Evolutionary conservation across 2,113 vertebrate species (phyloP).

Genomic region (Barbus barbus): DNA sequence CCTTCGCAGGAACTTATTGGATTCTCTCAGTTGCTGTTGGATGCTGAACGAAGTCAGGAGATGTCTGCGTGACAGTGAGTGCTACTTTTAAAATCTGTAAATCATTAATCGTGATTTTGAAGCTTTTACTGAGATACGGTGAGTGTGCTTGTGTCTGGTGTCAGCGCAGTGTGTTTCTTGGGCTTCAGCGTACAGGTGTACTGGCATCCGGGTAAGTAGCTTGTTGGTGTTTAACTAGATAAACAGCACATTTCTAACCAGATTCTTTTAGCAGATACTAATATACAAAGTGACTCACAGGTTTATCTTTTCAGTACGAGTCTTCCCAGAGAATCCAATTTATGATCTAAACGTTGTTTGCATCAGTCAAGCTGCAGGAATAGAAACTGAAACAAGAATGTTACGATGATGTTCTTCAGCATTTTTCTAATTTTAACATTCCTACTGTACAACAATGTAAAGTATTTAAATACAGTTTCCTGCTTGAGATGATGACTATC

Average conservation of each 20-base stretch:
- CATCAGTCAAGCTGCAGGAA: neutral
- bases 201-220: slow-evolving; percentile 13
- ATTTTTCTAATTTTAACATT: neutral
- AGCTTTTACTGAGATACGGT: neutral
- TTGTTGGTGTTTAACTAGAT: neutral
- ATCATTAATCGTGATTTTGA: neutral
- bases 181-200: slow-evolving; percentile 13
- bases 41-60: neutral
- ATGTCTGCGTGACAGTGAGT: slow-evolving; percentile 25
- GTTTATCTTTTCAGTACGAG: neutral
- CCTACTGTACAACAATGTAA: neutral
- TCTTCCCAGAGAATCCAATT: neutral
- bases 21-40: slow-evolving; percentile 38
- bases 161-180: neutral
- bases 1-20: slow-evolving; percentile 14
- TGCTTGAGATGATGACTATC: neutral
- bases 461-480: neutral
- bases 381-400: neutral
- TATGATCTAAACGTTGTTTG: neutral
- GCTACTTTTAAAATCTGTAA: neutral
- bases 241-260: neutral
- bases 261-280: neutral
- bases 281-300: neutral
- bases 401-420: neutral
- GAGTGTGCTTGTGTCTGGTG: neutral